phyloP scores from a whole-genome alignment of 2,797 vertebrate species.

The Lutra lutra region DNA sequence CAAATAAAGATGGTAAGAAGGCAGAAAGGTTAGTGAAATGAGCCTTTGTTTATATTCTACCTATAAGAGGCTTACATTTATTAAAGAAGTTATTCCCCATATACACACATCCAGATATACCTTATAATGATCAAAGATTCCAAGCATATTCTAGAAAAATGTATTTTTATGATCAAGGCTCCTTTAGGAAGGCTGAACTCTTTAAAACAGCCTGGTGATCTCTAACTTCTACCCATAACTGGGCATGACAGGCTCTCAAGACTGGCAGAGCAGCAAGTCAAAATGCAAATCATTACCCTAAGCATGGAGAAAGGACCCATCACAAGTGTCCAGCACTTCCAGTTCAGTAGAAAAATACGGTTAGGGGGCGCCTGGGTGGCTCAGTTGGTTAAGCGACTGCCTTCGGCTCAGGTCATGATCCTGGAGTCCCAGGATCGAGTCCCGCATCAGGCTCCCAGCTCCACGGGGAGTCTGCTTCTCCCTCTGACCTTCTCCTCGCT shows the following conservation, averaged over 20 bases:
- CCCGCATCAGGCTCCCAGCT: no score
- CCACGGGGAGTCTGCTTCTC: no score
- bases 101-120: not conserved
- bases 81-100: not conserved
- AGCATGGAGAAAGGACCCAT: not conserved
- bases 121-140: not conserved
- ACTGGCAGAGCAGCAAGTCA: not conserved
- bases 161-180: not conserved
- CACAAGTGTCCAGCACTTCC: not conserved
- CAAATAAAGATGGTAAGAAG: not conserved
- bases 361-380: no score
- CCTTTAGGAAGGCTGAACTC: not conserved
- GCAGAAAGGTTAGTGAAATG: not conserved
- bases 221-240: not conserved
- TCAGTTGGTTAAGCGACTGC: no score
- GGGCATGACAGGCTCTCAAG: rapidly evolving
- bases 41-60: not conserved
- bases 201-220: not conserved
- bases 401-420: no score
- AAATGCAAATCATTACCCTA: not conserved
- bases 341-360: not conserved
- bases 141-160: not conserved
- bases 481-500: no score
- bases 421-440: no score
- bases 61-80: not conserved